Base-by-base conservation (phyloP, 1,140 invertebrate genomes). In the Vollenhovia emeryi region DNA sequence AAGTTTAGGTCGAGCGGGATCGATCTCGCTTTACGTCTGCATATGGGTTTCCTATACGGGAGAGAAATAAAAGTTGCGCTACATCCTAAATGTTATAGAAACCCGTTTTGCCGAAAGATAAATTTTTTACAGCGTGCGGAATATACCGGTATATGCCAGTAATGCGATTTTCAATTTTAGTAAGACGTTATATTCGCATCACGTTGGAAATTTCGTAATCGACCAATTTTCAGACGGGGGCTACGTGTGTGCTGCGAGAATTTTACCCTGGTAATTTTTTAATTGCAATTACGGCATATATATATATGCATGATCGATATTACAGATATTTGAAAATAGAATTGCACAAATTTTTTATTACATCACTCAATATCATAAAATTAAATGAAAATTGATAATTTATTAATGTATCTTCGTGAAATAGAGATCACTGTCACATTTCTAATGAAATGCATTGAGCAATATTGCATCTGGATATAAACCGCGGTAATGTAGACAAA, bases 1-100 rank as follows among this genome's bases (percentile, higher is more conserved):
- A 82, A 82, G 78, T 82, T 82, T 73, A 73, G 66, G 52, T 82
- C 66, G 78, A 79, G 60, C 43, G 36, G 27, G 66, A 82, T 82
- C 78, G 78, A 82, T 82, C 66, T 80, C 64, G 64, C 24, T 80
- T 80, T 71, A 71, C 50, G 18, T 80, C 78, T 57, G 36, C 78
- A 73, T 82, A 73, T 66, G 33, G 18, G 24, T 59, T 27, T 52
- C 24, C 5, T 75, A 9, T n/a, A 18, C 30, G 21, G 15, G 36
- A 59, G 24, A 57, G 50, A 27, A 73, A 82, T 82, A 45, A 82
- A 73, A 73, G 78, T 57, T 57, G 13, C 11, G 66, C 9, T 8
- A 13, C 36, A 57, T 73, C 18, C 30, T 8, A 40, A 69, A 52
- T 33, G 66, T 33, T 71, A 43, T 45, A 82, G 27, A 55, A 52